A percentile compares a stretch with the other conserved stretches of the same genome.
These are phyloP conservation scores for Aphidius colemani DNA, from an alignment of 2,888 invertebrate genomes.

Conservation along the genomic window DNA sequence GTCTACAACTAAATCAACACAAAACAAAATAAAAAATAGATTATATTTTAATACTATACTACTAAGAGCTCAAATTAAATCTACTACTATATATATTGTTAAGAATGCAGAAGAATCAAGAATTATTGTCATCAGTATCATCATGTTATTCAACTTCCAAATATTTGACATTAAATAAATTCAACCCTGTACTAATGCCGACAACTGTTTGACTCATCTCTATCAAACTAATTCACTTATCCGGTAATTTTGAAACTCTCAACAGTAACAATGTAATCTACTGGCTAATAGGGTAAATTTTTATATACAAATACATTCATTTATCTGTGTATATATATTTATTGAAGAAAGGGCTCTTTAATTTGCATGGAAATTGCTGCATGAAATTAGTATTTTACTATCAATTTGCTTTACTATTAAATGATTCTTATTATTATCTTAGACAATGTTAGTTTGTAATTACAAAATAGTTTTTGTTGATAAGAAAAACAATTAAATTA, in stretches of 20 bases:
- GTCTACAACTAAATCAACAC: constrained; percentile 5
- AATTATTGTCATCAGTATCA: not conserved
- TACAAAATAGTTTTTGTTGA: no score
- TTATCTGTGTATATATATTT: no score
- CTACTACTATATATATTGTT: not conserved
- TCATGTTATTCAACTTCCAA: not conserved
- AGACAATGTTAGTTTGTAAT: no score
- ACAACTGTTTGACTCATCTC: constrained; percentile 8
- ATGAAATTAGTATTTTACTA: constrained; percentile 8
- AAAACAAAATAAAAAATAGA: not conserved
- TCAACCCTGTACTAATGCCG: constrained; percentile 2
- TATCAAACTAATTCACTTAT: constrained; percentile 35
- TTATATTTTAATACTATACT: no score
- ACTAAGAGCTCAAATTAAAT: no score
- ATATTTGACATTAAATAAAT: not conserved
- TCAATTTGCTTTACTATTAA: not conserved
- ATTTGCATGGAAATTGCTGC: not conserved
- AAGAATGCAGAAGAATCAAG: constrained; percentile 1
- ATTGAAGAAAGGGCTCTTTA: not conserved
- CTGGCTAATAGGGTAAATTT: constrained; percentile 5
- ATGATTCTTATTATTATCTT: not conserved
- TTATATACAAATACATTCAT: not conserved
- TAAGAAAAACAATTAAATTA: not conserved
- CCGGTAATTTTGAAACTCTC: constrained; percentile 34
- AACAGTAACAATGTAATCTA: constrained; percentile 2